phyloP scores from a whole-genome alignment of 2,797 vertebrate genomes.

The Chiroxiphia lanceolata region DNA sequence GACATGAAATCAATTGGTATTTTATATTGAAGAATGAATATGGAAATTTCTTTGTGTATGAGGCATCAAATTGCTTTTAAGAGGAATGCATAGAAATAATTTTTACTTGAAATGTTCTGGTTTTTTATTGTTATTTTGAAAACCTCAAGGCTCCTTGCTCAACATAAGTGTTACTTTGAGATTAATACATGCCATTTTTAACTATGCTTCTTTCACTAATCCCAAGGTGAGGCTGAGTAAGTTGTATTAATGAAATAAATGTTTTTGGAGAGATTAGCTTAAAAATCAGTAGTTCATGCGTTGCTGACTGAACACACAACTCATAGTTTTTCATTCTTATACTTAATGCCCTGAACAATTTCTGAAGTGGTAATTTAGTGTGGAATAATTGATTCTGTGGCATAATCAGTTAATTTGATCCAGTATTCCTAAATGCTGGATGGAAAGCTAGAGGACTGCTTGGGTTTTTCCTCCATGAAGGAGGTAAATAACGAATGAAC shows the following conservation, averaged over 20 bases:
- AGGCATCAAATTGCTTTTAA: background rate
- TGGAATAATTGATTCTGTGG: background rate
- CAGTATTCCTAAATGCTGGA: background rate
- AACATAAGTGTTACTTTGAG: background rate
- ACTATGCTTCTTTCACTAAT: slow-evolving; percentile 40
- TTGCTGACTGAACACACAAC: slow-evolving; percentile 61
- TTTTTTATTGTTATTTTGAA: background rate
- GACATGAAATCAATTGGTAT: background rate
- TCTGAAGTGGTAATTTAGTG: background rate
- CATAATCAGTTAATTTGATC: background rate
- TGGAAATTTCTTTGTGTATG: background rate
- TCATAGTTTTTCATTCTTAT: slow-evolving; percentile 82
- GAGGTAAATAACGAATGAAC: background rate
- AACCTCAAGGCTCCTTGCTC: background rate
- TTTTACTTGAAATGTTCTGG: background rate
- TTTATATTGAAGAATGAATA: background rate
- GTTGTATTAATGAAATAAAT: slow-evolving; percentile 51
- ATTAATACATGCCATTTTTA: slow-evolving; percentile 28
- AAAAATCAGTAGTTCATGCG: slow-evolving; percentile 54
- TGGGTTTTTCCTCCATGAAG: background rate
- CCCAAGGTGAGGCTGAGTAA: slow-evolving; percentile 9
- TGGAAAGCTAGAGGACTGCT: background rate
- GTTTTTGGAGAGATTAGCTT: slow-evolving; percentile 72
- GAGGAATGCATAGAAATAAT: background rate
- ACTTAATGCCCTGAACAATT: background rate